Evolutionary conservation across 2,113 vertebrate species (phyloP), one percentile per base, ranked within the genome.

Genomic region (Pachycephala philippinensis): DNA sequence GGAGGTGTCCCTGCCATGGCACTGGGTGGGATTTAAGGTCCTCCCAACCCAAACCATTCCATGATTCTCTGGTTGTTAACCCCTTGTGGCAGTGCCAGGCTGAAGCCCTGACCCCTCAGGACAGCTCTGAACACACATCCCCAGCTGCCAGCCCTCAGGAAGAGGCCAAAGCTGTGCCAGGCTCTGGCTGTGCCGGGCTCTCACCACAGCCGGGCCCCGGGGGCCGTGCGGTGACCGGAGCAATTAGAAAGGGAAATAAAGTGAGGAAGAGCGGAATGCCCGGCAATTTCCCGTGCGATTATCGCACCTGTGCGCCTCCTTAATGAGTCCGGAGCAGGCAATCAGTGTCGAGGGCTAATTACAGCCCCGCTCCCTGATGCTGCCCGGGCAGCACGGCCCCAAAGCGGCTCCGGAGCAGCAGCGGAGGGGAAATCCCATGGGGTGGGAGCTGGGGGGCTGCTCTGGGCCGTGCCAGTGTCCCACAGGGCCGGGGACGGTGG

Each of bases 21-120:
- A 6, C 7, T 6, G 52, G 18, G 0, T 13, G 44, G 0, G 7
- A 1, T 74, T 17, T 45, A 0, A 11, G 6, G 6, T 20, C 30
- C n/a, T 52, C 1, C 44, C 27, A 16, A 15, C 7, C 33, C 44
- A 68, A 39, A 22, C n/a, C 7, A 13, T 8, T 4, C 4, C 3
- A 8, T 2, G n/a, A 53, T 53, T 26, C 45, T 40, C 19, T 19
- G 10, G 45, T 61, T 15, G 50, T 53, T 7, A 7, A 24, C 83
- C 19, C 0, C 1, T 15, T 8, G 44, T 13, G 56, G n/a, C 42
- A 42, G 63, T 20, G 24, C 54, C 5, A 4, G 42, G 56, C 50
- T 66, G 54, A 13, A 68, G 54, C 31, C 17, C 40, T 31, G 70
- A 5, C n/a, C 14, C 18, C 71, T 37, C 2, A 30, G 26, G 15